phyloP scores from a whole-genome alignment of 2,797 vertebrate genomes.

The Mormyrus hasselquistii region DNA sequence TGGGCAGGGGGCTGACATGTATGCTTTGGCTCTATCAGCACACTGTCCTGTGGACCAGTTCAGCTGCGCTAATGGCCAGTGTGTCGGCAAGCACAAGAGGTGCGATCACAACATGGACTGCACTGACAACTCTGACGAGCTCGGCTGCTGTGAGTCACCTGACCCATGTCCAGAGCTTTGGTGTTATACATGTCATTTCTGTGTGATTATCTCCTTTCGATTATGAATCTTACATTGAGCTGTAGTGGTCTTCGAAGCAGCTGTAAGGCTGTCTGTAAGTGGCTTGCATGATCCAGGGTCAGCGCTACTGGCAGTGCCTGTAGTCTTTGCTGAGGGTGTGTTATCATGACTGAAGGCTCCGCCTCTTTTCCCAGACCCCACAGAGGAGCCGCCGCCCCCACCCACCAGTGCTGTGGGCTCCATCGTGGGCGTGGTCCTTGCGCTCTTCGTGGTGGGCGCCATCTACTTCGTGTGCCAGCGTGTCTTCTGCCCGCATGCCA shows the following conservation, averaged over 20 bases:
- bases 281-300: background rate
- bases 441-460: constrained; percentile 84
- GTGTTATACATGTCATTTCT: background rate
- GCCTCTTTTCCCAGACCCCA: constrained; percentile 63
- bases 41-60: constrained; percentile 85
- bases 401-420: constrained; percentile 86
- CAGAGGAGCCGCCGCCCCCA: constrained; percentile 81
- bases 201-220: background rate
- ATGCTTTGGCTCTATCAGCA: constrained; percentile 49
- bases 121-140: constrained; percentile 84
- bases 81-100: constrained; percentile 88
- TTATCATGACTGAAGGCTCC: background rate
- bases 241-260: background rate
- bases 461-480: constrained; percentile 95
- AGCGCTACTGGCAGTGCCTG: background rate
- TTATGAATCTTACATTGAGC: background rate
- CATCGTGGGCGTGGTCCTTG: constrained; percentile 87
- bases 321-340: background rate
- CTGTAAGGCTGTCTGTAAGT: background rate
- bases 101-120: constrained; percentile 92
- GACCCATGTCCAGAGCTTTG: background rate
- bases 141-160: constrained; percentile 84
- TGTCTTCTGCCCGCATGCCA: constrained; percentile 90
- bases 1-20: background rate
- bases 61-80: constrained; percentile 83